These are phyloP conservation scores for Amblyteles armatorius DNA, from an alignment of 2,888 invertebrate genomes.

Conservation along the genomic window DNA sequence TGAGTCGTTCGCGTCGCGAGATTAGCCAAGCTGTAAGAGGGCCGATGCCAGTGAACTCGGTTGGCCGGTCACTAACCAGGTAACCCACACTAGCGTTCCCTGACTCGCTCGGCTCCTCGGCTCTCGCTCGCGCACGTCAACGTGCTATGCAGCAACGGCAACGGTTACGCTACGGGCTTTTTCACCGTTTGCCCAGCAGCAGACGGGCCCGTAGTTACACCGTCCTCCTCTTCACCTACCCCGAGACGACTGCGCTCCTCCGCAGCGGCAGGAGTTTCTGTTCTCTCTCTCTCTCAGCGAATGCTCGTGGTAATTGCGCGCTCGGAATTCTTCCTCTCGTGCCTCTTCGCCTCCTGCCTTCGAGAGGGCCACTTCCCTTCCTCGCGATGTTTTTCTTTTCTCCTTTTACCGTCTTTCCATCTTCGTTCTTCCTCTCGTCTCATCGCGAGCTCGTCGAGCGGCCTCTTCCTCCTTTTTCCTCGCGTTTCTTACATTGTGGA, in stretches of 20 bases:
- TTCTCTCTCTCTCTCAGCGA: conserved; percentile 50
- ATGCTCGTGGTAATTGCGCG: conserved; percentile 74
- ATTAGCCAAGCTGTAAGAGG: conserved; percentile 83
- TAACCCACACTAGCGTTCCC: conserved; percentile 84
- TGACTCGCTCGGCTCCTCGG: conserved; percentile 25
- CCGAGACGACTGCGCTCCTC: conserved; percentile 16
- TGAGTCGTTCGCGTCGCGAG: conserved; percentile 75
- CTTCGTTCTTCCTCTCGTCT: conserved; percentile 66
- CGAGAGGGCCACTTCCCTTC: conserved; percentile 48
- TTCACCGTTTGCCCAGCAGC: conserved; percentile 80
- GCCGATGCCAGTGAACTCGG: conserved; percentile 85
- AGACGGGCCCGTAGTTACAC: conserved; percentile 65
- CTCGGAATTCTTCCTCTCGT: conserved; percentile 72
- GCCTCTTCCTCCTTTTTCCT: conserved; percentile 55
- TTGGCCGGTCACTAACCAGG: conserved; percentile 85
- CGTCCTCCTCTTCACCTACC: conserved; percentile 34
- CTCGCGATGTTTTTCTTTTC: conserved; percentile 1
- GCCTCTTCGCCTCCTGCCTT: conserved; percentile 48
- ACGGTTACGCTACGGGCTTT: conserved; percentile 83
- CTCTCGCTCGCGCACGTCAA: conserved; percentile 71
- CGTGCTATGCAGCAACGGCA: conserved; percentile 82
- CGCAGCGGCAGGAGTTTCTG: conserved; percentile 40
- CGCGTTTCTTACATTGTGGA: conserved; percentile 61
- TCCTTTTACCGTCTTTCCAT: conserved; percentile 60
- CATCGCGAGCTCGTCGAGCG: conserved; percentile 26